phyloP scores from a whole-genome alignment of 2,113 vertebrate genomes.

The Machaerirhynchus nigripectus region DNA sequence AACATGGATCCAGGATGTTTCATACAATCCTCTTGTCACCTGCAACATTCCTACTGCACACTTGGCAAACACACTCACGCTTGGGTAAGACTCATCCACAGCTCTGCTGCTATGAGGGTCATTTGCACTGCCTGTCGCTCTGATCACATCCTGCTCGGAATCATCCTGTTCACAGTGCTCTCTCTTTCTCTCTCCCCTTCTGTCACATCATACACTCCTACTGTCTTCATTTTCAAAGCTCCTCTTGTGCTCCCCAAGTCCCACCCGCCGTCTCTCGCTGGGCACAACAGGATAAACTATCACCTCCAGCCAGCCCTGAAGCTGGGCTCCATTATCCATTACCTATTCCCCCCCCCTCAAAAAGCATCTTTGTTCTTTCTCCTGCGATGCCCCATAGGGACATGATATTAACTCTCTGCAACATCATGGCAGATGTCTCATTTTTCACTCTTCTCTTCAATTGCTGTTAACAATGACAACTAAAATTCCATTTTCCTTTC shows the following conservation, averaged over 20 bases:
- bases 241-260: neutral
- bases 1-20: neutral
- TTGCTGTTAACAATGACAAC: neutral
- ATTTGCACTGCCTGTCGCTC: neutral
- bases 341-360: neutral
- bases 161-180: fast-evolving
- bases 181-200: neutral
- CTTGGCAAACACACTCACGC: fast-evolving
- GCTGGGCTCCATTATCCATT: neutral
- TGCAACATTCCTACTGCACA: neutral
- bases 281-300: neutral
- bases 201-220: neutral
- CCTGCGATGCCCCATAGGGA: neutral
- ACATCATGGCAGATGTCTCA: neutral
- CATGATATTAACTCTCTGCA: neutral
- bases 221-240: neutral
- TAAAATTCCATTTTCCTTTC: neutral
- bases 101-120: fast-evolving
- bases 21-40: neutral
- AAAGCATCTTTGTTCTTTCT: neutral
- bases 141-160: neutral
- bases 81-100: neutral
- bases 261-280: neutral
- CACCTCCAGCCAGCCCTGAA: neutral
- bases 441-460: neutral